Percentiles rank a stretch among this genome's conserved stretches.
Evolutionary conservation across 2,797 vertebrate genomes (phyloP).

Genomic region (Fundulus diaphanus): DNA sequence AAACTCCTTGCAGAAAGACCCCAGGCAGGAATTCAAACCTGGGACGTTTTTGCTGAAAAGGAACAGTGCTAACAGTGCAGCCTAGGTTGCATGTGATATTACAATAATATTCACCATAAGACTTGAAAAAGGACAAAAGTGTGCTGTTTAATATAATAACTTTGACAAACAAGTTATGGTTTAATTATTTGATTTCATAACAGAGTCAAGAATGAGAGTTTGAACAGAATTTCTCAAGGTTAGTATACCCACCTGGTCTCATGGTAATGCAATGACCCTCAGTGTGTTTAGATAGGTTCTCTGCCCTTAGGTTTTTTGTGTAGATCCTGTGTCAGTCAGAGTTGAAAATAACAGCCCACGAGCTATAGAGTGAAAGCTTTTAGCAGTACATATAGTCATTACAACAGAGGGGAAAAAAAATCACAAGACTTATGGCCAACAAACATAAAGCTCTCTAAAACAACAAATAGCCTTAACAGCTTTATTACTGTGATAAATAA

Average conservation of each 20-base stretch:
- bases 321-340: background rate
- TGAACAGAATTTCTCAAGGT: background rate
- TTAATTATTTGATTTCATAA: background rate
- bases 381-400: background rate
- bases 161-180: background rate
- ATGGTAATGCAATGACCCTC: background rate
- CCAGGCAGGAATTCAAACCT: background rate
- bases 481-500: background rate
- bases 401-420: background rate
- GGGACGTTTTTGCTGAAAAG: too few relatives aligned
- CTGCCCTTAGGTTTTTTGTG: background rate
- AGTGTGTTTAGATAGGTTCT: background rate
- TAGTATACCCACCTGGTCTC: background rate
- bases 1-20: background rate
- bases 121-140: background rate
- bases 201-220: background rate
- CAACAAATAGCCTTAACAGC: conserved; percentile 3
- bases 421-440: background rate
- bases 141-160: background rate
- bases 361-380: background rate
- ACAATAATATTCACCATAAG: too few relatives aligned
- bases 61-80: too few relatives aligned
- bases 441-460: background rate
- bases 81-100: too few relatives aligned
- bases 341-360: background rate